Evolutionary conservation across 2,888 invertebrate genomes (phyloP), one percentile per base, ranked within the genome.

Genomic region (Leuctra nigra): DNA sequence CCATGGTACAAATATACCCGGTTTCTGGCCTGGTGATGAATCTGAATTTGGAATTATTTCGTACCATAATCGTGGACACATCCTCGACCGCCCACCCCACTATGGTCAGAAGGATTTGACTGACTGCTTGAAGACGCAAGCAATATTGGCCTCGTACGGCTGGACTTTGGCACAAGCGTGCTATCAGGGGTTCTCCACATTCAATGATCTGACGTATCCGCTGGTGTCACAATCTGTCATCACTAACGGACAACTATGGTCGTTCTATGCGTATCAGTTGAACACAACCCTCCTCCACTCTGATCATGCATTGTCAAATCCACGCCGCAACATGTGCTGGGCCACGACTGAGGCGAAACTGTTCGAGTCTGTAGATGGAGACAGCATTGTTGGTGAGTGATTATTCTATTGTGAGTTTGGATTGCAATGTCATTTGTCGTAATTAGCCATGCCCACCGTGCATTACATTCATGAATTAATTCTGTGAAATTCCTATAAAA

Each of bases 171-270:
- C 84, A 0, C 87, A 89, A 72, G 91, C 93, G 1, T 84, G 81
- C 68, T 85, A 86, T 69, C 83, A 87, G 61, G 62, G 98, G 20
- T 98, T 97, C 71, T 91, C 88, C 33, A 88, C 91, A 14, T 91
- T 80, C 68, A 88, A 90, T 64, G 97, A 98, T 63, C 65, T 96
- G 16, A 92, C 91, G 0, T 94, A 95, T 70, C 98, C 99, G 0
- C 71, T 97, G 56, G 82, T 86, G 0, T 87, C 91, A 2, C 97
- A 98, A 78, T 85, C 88, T 14, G 75, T 94, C 13, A 77, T 96
- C 36, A 91, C 94, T 0, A 87, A 98, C 73, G 97, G 98, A 0
- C 81, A 87, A 62, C 69, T 79, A 2, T 94, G 91, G 84, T 87
- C 88, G 1, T 87, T 97, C 63, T 90, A 86, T 68, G 80, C 84